These are phyloP conservation scores for Phyllostomus hastatus DNA, from an alignment of 2,113 vertebrate genomes.

Conservation along the genomic window DNA sequence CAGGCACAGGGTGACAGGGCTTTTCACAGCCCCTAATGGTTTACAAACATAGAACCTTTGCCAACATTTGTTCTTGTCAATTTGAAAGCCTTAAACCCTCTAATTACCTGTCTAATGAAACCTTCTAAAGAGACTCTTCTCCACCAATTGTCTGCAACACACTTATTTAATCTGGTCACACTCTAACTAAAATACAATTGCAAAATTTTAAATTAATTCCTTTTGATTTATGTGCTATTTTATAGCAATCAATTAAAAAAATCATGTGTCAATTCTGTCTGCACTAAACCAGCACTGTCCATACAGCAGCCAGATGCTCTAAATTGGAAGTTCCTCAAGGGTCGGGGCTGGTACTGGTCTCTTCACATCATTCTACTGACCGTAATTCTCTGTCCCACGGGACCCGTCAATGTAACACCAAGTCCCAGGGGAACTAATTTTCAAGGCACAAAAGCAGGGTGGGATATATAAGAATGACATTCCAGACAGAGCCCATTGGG, in stretches of 20 bases:
- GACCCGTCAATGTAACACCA: neutral
- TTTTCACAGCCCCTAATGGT: constrained; percentile 30
- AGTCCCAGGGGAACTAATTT: neutral
- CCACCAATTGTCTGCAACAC: neutral
- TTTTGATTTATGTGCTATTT: neutral
- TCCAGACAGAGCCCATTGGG: constrained; percentile 36
- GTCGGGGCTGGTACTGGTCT: neutral
- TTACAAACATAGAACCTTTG: constrained; percentile 58
- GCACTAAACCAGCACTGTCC: neutral
- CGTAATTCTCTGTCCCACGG: neutral
- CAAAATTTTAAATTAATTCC: neutral
- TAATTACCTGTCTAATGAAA: constrained; percentile 31
- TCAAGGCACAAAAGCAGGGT: neutral
- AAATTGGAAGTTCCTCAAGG: neutral
- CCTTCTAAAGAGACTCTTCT: constrained; percentile 22
- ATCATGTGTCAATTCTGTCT: neutral
- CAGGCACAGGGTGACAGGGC: constrained; percentile 38
- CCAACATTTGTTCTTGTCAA: constrained; percentile 56
- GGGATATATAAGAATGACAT: constrained; percentile 7
- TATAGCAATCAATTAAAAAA: neutral
- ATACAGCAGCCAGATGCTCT: neutral
- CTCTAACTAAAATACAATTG: neutral
- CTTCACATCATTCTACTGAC: neutral
- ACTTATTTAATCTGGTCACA: neutral
- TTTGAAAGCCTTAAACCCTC: constrained; percentile 52